Evolutionary conservation across 2,113 vertebrate species (phyloP), one percentile per base, ranked within the genome.

Genomic region (Dinomys branickii): DNA sequence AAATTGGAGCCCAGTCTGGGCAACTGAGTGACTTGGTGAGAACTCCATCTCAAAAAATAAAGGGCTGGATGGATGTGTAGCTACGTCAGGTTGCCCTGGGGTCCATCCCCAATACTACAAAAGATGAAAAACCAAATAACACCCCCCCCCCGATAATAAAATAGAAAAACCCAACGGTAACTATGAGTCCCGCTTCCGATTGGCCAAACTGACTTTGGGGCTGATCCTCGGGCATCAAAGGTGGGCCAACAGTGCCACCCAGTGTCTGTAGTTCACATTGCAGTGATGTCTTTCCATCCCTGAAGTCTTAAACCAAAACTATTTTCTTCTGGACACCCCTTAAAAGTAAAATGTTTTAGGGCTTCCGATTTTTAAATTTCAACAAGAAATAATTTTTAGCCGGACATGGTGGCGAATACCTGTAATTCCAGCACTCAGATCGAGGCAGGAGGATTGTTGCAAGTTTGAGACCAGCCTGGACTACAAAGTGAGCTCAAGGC

Each of bases 211-310:
- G 47, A 33, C 30, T 78, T 78, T 78, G 26, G 47, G 47, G 50
- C 47, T 7, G 28, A 8, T 33, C 47, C 35, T 54, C 6, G 0
- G 0, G 5, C 13, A 67, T 4, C 5, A 10, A 82, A 33, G 47
- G 24, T 41, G 50, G 75, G 84, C 26, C 54, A 92, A 41, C 87
- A 94, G 14, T 3, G 84, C 95, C 97, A 52, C 84, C 97, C 1
- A 85, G 92, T 94, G 97, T 85, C 19, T 16, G 0, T 7, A 0
- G 1, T 22, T 87, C 14, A 4, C 54, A 80, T 38, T 90, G 92
- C 80, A 86, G 56, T 4, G 8, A 24, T 7, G n/a, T 54, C 12
- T 24, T 67, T 41, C 47, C 0, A 26, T 75, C 41, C 3, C 7
- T 5, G 44, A 82, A 88, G 75, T 80, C 22, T 77, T 85, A 91